Percentiles rank a stretch among this genome's conserved stretches.
These are phyloP conservation scores for Pangasius mekongensis DNA, from an alignment of 2,797 vertebrate species.

Conservation along the genomic window DNA sequence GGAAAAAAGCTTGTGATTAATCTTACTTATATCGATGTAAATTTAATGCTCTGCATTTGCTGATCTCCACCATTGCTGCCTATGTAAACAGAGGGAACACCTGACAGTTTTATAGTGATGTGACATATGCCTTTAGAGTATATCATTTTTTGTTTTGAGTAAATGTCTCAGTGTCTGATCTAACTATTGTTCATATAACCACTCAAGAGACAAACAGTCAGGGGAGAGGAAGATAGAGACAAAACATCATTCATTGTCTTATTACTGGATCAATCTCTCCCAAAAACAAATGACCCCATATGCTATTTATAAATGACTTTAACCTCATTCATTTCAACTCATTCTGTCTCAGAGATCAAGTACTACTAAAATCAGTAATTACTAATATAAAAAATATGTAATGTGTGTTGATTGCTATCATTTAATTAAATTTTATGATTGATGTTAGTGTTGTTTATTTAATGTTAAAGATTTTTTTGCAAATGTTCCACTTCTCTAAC, in stretches of 20 bases:
- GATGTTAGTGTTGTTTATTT: constrained; percentile 35
- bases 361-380: constrained; percentile 61
- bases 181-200: constrained; percentile 11
- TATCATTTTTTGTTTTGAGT: not conserved
- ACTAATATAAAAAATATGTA: constrained; percentile 64
- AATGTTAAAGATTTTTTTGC: constrained; percentile 15
- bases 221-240: not conserved
- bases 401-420: constrained; percentile 34
- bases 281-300: constrained; percentile 53
- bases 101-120: constrained; percentile 65
- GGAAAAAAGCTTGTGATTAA: constrained; percentile 68
- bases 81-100: constrained; percentile 62
- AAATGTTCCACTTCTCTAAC: constrained; percentile 27
- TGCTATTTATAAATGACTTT: constrained; percentile 46
- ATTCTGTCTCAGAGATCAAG: constrained; percentile 28
- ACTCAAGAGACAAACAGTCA: not conserved
- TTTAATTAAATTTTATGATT: constrained; percentile 34
- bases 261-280: constrained; percentile 38
- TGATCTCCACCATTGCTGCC: constrained; percentile 78
- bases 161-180: constrained; percentile 19
- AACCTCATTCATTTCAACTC: constrained; percentile 38
- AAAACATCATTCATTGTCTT: constrained; percentile 33
- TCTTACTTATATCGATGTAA: constrained; percentile 66
- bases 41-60: constrained; percentile 71
- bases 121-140: constrained; percentile 49